Evolutionary conservation across 2,113 vertebrate species (phyloP).

Genomic region (Tauraco erythrolophus): DNA sequence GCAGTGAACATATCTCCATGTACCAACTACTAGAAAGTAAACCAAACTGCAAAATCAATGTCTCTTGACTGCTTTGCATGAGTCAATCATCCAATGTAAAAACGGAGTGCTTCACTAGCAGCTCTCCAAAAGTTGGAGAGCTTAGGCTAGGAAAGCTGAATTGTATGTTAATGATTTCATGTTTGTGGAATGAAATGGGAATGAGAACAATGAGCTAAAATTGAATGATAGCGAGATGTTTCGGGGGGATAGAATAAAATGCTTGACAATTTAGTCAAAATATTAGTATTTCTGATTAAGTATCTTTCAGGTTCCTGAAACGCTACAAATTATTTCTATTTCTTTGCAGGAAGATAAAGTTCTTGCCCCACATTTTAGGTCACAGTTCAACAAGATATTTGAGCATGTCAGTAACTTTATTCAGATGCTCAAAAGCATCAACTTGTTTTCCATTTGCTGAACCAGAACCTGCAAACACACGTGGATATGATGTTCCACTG

Average conservation of each 20-base stretch:
- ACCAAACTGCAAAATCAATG: neutral
- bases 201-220: neutral
- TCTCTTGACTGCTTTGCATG: neutral
- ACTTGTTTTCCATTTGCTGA: constrained; percentile 31
- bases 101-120: neutral
- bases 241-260: neutral
- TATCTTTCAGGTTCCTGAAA: neutral
- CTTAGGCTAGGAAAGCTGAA: neutral
- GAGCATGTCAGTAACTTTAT: neutral
- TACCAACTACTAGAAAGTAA: neutral
- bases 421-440: constrained; percentile 7
- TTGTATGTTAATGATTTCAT: neutral
- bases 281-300: neutral
- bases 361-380: neutral
- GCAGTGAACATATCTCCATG: neutral
- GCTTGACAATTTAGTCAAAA: neutral
- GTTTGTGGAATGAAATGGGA: neutral
- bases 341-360: neutral
- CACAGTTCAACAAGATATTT: constrained; percentile 2
- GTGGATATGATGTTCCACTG: neutral
- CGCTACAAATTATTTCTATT: neutral
- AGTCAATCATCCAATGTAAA: neutral
- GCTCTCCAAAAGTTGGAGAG: neutral
- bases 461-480: constrained; percentile 5
- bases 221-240: neutral